A percentile compares a stretch with the other conserved stretches of the same genome.
Conservation (phyloP, 2,888 invertebrate species). For the Apamea monoglypha region DNA sequence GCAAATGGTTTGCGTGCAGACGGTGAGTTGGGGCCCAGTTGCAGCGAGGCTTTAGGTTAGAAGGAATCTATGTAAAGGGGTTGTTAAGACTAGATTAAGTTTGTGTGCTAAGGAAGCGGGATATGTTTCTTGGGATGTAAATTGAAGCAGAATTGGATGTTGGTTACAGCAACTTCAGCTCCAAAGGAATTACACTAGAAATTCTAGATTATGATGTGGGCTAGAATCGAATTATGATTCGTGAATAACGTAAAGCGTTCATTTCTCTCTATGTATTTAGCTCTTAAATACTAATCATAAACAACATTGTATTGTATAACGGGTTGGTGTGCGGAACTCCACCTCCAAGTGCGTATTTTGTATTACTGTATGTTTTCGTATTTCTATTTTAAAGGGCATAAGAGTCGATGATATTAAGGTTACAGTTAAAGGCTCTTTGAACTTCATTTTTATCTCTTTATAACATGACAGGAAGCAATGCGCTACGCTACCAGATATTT, state of each 20-base stretch:
- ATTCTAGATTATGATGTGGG: background rate
- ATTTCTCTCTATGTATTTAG: background rate
- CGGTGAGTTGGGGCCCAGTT: conserved; percentile 33
- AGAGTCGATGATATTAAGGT: background rate
- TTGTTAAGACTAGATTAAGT: background rate
- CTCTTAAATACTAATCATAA: background rate
- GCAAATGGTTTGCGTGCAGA: conserved; percentile 64
- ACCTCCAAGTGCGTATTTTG: background rate
- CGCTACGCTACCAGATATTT: background rate
- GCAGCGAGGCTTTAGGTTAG: conserved; percentile 39
- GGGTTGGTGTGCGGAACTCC: background rate
- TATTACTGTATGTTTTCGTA: background rate
- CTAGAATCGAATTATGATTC: background rate
- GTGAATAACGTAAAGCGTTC: background rate
- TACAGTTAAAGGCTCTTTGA: background rate
- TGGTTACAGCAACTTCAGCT: background rate
- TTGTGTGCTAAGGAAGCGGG: background rate
- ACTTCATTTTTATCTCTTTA: background rate
- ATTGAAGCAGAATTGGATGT: conserved; percentile 2
- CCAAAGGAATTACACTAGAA: background rate
- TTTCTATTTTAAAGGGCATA: background rate
- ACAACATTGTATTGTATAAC: background rate
- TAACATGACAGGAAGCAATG: background rate
- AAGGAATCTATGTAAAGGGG: conserved; percentile 7
- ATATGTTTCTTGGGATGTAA: background rate